Percentiles rank a stretch among this genome's conserved stretches.
Evolutionary conservation across 2,113 vertebrate species (phyloP).

Genomic region (Polypterus senegalus): DNA sequence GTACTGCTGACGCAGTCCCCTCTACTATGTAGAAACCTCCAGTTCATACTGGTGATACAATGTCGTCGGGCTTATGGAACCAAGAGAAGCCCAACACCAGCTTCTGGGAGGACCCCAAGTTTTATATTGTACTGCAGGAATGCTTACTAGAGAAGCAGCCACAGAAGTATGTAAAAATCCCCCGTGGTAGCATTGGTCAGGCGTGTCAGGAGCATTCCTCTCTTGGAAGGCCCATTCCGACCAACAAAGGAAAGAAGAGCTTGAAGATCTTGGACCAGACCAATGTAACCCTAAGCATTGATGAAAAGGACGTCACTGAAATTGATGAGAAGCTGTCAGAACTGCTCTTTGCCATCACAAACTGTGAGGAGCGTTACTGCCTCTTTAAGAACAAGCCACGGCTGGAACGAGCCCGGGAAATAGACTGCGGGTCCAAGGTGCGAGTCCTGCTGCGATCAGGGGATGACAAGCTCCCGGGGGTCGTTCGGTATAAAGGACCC

Average conservation of each 20-base stretch:
- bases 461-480: constrained; percentile 79
- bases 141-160: constrained; percentile 80
- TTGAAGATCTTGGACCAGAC: constrained; percentile 85
- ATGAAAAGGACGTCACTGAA: constrained; percentile 81
- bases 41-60: constrained; percentile 41
- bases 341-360: constrained; percentile 89
- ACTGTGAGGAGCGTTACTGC: constrained; percentile 83
- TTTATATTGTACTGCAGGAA: constrained; percentile 87
- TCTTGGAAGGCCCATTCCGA: constrained; percentile 69
- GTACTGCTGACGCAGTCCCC: too few species aligned
- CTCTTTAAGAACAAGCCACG: constrained; percentile 71
- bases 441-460: constrained; percentile 81
- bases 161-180: constrained; percentile 80
- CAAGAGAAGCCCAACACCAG: constrained; percentile 82
- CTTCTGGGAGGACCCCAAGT: constrained; percentile 84
- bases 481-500: constrained; percentile 87
- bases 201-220: constrained; percentile 79
- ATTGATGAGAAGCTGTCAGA: constrained; percentile 83
- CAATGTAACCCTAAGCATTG: constrained; percentile 73
- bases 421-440: constrained; percentile 81
- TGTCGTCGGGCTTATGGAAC: constrained; percentile 89
- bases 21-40: constrained; percentile 11
- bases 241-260: constrained; percentile 83
- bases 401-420: constrained; percentile 69
- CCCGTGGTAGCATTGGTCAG: constrained; percentile 86